Conservation (phyloP, 1,140 invertebrate species). For the Bombyx mori region ASM3026992v2 NC_085116.1:7763501-7764000, state of each 20-base stretch:
- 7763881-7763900: constrained; percentile 81
- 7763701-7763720: constrained; percentile 29
- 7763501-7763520: not conserved
- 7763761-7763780: constrained; percentile 88
- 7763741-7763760: constrained; percentile 77
- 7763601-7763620: not conserved
- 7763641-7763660: constrained; percentile 63
- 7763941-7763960: too few relatives aligned
- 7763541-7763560: too few relatives aligned
- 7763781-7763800: constrained; percentile 80
- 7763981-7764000: too few relatives aligned
- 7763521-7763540: too few relatives aligned
- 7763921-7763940: not conserved
- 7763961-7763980: too few relatives aligned
- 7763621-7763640: constrained; percentile 70
- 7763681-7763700: constrained; percentile 57
- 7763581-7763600: too few relatives aligned
- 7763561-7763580: too few relatives aligned
- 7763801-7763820: constrained; percentile 84
- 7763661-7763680: constrained; percentile 58
- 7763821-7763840: constrained; percentile 93
- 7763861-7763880: constrained; percentile 90
- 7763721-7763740: constrained; percentile 27
- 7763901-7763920: constrained; percentile 77
- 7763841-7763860: constrained; percentile 85